phyloP scores from a whole-genome alignment of 2,113 vertebrate genomes.

The Spea bombifrons region DNA sequence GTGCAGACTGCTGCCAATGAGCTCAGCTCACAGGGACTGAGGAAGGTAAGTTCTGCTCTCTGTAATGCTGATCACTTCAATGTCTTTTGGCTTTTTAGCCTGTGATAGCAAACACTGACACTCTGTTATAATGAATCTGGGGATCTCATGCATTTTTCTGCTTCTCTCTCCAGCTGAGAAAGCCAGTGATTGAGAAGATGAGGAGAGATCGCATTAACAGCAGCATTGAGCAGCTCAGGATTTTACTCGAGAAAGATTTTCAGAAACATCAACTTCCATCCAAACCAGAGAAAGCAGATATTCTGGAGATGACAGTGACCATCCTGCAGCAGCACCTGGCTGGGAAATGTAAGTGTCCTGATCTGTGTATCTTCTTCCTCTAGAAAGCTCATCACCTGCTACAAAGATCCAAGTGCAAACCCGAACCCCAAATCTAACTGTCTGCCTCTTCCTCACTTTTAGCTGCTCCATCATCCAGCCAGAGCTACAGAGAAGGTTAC shows the following conservation, averaged over 20 bases:
- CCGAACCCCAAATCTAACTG: slow-evolving; percentile 13
- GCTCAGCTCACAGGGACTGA: neutral
- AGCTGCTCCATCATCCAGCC: slow-evolving; percentile 30
- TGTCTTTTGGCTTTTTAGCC: neutral
- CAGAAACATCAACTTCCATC: slow-evolving; percentile 69
- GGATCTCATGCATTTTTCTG: neutral
- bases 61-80: too few species aligned
- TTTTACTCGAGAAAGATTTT: slow-evolving; percentile 72
- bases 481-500: slow-evolving; percentile 53
- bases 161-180: slow-evolving; percentile 62
- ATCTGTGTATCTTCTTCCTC: neutral
- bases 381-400: neutral
- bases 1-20: neutral
- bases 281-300: slow-evolving; percentile 78
- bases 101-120: neutral
- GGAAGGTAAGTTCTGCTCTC: slow-evolving; percentile 24
- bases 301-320: slow-evolving; percentile 78
- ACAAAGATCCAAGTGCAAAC: slow-evolving; percentile 22
- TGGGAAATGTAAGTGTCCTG: slow-evolving; percentile 50
- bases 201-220: slow-evolving; percentile 77
- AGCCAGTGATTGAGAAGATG: slow-evolving; percentile 76
- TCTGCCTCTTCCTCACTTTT: slow-evolving; percentile 4
- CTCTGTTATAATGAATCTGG: neutral
- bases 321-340: slow-evolving; percentile 61
- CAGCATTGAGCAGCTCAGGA: slow-evolving; percentile 75